phyloP scores from a whole-genome alignment of 2,888 invertebrate genomes.

The Tenthredo mesomela region DNA sequence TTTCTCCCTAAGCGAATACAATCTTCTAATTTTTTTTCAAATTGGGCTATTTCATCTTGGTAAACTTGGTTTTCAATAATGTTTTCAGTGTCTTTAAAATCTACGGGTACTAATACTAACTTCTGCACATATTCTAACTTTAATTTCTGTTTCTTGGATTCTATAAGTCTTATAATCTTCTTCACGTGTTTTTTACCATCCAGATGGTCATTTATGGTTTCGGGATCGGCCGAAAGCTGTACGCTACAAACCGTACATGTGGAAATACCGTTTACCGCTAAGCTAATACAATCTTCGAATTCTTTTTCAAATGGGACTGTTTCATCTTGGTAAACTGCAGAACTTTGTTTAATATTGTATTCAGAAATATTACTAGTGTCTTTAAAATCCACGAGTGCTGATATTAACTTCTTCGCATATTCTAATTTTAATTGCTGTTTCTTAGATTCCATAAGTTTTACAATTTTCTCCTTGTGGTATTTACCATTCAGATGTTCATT shows the following conservation, averaged over 20 bases:
- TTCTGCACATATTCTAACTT: not conserved
- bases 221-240: not conserved
- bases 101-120: not conserved
- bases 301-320: not conserved
- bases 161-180: not conserved
- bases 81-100: no score
- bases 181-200: not conserved
- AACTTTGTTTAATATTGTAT: not conserved
- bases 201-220: not conserved
- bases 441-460: not conserved
- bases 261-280: not conserved
- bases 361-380: not conserved
- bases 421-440: not conserved
- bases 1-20: not conserved
- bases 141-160: not conserved
- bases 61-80: not conserved
- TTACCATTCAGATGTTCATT: conserved; percentile 1
- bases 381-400: not conserved
- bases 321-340: not conserved
- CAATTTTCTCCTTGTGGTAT: not conserved
- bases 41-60: not conserved
- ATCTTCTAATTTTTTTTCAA: not conserved
- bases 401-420: not conserved
- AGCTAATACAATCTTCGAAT: not conserved
- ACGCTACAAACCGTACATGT: not conserved